phyloP scores from a whole-genome alignment of 2,797 vertebrate genomes.

The Mionectes olivaceus region DNA sequence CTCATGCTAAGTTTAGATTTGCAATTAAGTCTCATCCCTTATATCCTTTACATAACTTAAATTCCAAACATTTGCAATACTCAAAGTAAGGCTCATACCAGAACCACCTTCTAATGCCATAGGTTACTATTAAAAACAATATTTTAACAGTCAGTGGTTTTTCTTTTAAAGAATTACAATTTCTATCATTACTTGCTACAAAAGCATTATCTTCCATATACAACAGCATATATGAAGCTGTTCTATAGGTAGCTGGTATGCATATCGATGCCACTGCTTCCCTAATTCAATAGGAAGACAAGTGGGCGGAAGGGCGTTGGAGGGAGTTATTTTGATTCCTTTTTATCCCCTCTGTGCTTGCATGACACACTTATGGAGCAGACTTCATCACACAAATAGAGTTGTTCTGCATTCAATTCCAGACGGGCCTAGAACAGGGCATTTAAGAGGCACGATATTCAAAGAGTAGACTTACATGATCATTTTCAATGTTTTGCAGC shows the following conservation, averaged over 20 bases:
- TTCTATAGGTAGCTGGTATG: neutral
- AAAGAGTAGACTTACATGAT: constrained; percentile 84
- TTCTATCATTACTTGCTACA: neutral
- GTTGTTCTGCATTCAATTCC: neutral
- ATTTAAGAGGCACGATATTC: neutral
- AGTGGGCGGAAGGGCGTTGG: neutral
- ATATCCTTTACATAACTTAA: accelerated
- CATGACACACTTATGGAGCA: neutral
- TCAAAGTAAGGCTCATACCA: neutral
- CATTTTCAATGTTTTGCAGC: constrained; percentile 93
- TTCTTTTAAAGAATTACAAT: neutral
- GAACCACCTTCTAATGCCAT: neutral
- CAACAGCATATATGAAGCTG: neutral
- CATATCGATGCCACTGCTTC: neutral
- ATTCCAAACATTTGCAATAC: neutral
- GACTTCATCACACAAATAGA: neutral
- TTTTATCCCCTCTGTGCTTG: neutral
- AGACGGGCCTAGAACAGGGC: neutral
- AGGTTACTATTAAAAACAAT: neutral
- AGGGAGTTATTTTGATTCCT: neutral
- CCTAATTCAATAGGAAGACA: neutral
- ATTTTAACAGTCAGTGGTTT: neutral
- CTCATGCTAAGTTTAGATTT: neutral
- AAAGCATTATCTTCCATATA: neutral
- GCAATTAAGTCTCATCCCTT: neutral